Conservation (phyloP, 2,113 vertebrate species). For the Scopus umbretta region DNA sequence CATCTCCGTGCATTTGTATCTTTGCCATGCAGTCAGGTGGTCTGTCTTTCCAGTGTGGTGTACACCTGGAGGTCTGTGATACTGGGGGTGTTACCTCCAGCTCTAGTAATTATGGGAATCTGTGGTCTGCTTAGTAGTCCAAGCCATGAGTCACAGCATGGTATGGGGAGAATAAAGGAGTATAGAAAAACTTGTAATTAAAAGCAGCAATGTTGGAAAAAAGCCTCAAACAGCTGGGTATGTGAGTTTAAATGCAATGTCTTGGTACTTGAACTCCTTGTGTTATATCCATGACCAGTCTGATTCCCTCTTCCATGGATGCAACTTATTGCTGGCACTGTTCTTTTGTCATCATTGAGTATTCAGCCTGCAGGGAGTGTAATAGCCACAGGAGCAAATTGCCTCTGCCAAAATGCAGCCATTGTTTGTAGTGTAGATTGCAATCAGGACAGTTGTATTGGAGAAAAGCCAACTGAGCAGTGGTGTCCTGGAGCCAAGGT, state of each 20-base stretch:
- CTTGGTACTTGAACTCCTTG: not conserved
- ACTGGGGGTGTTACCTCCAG: not conserved
- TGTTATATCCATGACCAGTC: accelerated
- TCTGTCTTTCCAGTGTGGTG: not conserved
- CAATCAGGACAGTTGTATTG: not conserved
- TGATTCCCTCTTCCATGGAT: not conserved
- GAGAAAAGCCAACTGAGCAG: not conserved
- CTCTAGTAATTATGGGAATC: not conserved
- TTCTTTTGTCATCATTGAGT: accelerated
- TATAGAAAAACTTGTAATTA: not conserved
- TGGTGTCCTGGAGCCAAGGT: not conserved
- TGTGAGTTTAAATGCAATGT: not conserved
- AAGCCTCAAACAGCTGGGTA: not conserved
- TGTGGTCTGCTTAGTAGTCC: not conserved
- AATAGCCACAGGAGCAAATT: not conserved
- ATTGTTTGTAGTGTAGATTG: not conserved
- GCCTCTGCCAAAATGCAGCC: not conserved
- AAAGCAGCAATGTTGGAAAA: not conserved
- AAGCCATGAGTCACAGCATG: not conserved
- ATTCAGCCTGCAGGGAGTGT: not conserved
- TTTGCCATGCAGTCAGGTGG: not conserved
- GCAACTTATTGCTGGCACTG: not conserved
- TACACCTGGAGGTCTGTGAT: not conserved
- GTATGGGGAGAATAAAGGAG: not conserved
- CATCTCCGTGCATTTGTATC: not conserved